These are phyloP conservation scores for Xestia xanthographa DNA, from an alignment of 2,888 invertebrate genomes.

Conservation along the genomic window DNA sequence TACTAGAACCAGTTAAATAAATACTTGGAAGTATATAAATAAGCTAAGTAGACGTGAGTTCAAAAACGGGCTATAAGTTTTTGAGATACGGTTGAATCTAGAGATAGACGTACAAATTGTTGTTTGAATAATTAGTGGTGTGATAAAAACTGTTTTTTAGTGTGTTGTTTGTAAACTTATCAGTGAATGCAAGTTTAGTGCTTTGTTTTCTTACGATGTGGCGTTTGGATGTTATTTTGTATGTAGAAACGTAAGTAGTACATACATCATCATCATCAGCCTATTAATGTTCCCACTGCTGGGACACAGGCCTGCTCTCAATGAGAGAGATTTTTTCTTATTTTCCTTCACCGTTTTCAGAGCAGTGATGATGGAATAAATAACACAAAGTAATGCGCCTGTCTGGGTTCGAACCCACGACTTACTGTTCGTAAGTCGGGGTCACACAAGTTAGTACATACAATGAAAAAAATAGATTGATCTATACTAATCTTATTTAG, in stretches of 20 bases:
- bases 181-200: conserved; percentile 3
- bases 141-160: neutral
- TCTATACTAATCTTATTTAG: too few species aligned
- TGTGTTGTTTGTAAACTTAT: neutral
- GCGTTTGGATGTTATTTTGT: conserved; percentile 29
- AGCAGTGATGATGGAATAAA: too few species aligned
- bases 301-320: too few species aligned
- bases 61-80: conserved; percentile 6
- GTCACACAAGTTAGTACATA: too few species aligned
- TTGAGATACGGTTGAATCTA: neutral
- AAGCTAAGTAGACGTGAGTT: neutral
- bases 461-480: neutral
- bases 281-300: too few species aligned
- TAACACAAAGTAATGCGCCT: too few species aligned
- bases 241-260: conserved; percentile 25
- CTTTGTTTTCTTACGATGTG: conserved; percentile 21
- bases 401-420: too few species aligned
- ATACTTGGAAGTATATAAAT: neutral
- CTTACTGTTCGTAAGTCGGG: too few species aligned
- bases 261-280: too few species aligned
- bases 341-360: too few species aligned
- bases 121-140: neutral
- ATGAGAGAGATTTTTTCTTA: too few species aligned
- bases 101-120: neutral
- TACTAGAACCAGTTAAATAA: neutral